Conservation (phyloP, 1,140 invertebrate genomes). For the Lysiphlebus fabarum region DNA sequence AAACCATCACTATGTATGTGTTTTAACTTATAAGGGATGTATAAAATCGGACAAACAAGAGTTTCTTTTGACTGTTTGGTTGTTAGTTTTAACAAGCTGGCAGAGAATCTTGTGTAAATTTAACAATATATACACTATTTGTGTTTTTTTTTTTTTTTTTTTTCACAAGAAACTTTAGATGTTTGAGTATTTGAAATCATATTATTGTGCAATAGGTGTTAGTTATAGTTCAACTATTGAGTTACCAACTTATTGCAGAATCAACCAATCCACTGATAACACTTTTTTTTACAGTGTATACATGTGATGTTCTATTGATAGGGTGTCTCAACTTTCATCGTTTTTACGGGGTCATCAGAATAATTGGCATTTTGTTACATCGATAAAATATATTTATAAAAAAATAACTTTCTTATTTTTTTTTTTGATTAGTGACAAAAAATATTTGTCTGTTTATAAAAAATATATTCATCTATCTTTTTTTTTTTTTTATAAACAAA, state of each 20-base stretch:
- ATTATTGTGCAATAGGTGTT: not conserved
- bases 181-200: not conserved
- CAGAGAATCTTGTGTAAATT: not conserved
- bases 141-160: too few relatives aligned
- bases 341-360: conserved; percentile 11
- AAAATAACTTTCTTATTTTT: too few relatives aligned
- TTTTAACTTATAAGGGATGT: not conserved
- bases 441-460: too few relatives aligned
- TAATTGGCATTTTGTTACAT: conserved; percentile 28
- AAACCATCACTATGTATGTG: too few relatives aligned
- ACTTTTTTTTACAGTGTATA: conserved; percentile 2
- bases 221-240: too few relatives aligned
- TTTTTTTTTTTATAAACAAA: too few relatives aligned
- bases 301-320: conserved; percentile 7
- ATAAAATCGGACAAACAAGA: conserved; percentile 11
- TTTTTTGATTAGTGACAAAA: too few relatives aligned
- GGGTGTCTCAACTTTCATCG: conserved; percentile 19
- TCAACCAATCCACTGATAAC: too few relatives aligned
- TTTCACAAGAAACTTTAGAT: not conserved
- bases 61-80: conserved; percentile 9
- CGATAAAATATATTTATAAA: conserved; percentile 10
- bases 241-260: too few relatives aligned
- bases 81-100: conserved; percentile 24
- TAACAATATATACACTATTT: not conserved
- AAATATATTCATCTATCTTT: too few relatives aligned